Evolutionary conservation across 1,140 invertebrate species (phyloP).

Genomic region (Rhyzopertha dominica): DNA sequence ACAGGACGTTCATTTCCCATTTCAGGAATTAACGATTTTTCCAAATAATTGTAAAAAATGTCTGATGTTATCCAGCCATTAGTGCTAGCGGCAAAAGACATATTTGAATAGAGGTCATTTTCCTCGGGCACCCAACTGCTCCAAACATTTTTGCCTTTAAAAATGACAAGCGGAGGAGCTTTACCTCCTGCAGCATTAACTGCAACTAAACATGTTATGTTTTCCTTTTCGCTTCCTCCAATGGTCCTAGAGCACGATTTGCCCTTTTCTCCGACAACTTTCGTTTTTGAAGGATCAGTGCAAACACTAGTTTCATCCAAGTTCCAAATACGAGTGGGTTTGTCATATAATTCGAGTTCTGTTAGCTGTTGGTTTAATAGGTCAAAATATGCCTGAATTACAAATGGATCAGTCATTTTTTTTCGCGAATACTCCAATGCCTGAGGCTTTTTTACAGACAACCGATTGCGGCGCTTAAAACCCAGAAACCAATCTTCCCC

Average conservation of each 20-base stretch:
- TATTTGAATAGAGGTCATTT: constrained; percentile 22
- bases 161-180: constrained; percentile 22
- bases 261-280: constrained; percentile 20
- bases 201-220: constrained; percentile 15
- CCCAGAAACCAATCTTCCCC: too few relatives aligned
- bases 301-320: constrained; percentile 26
- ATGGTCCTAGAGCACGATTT: constrained; percentile 15
- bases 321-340: constrained; percentile 21
- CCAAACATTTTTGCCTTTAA: constrained; percentile 32
- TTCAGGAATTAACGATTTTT: constrained; percentile 20
- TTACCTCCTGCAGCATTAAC: constrained; percentile 7
- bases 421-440: too few relatives aligned
- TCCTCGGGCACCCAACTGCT: constrained; percentile 21
- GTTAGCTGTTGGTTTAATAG: too few relatives aligned
- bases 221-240: constrained; percentile 10
- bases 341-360: constrained; percentile 11
- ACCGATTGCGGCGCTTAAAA: too few relatives aligned
- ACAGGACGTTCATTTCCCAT: constrained; percentile 15
- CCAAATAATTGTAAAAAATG: constrained; percentile 25
- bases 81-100: constrained; percentile 26
- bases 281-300: constrained; percentile 18
- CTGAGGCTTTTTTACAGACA: too few relatives aligned
- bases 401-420: too few relatives aligned
- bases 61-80: constrained; percentile 36
- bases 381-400: too few relatives aligned